Percentiles rank a stretch among this genome's conserved stretches.
These are phyloP conservation scores for Neotoma lepida DNA, from an alignment of 2,113 vertebrate species.

Conservation along the genomic window DNA sequence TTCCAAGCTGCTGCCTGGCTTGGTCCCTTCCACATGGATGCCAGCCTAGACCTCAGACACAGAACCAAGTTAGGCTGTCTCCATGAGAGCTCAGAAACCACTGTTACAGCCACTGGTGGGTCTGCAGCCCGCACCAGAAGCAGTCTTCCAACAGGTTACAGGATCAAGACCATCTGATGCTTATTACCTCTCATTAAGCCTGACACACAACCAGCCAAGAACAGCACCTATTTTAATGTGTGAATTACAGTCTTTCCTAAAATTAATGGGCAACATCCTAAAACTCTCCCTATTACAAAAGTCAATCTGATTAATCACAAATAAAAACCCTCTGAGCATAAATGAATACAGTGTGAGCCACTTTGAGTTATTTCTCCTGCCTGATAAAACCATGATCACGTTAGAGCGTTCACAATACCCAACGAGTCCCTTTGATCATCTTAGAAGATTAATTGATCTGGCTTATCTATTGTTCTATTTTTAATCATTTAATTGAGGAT, in stretches of 20 bases:
- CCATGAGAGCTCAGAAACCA: background rate
- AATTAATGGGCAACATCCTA: slow-evolving; percentile 83
- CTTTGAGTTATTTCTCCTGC: slow-evolving; percentile 85
- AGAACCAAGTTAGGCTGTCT: background rate
- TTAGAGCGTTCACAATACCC: slow-evolving; percentile 86
- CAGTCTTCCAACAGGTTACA: slow-evolving; percentile 47
- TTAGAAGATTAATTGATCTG: slow-evolving; percentile 91
- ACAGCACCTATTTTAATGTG: slow-evolving; percentile 62
- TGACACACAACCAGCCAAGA: slow-evolving; percentile 74
- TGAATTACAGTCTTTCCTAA: slow-evolving; percentile 64
- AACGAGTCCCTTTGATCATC: slow-evolving; percentile 91
- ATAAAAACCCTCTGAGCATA: slow-evolving; percentile 87
- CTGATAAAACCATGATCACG: slow-evolving; percentile 88
- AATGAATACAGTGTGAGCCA: slow-evolving; percentile 84
- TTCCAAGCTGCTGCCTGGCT: background rate
- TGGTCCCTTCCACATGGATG: background rate
- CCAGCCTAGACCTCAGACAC: slow-evolving; percentile 37
- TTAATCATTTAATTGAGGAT: slow-evolving; percentile 92
- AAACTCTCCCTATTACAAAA: slow-evolving; percentile 86
- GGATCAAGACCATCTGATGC: slow-evolving; percentile 11
- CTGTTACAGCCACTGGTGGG: background rate
- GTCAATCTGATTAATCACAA: slow-evolving; percentile 84
- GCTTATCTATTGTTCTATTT: slow-evolving; percentile 96
- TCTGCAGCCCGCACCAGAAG: background rate
- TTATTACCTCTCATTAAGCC: slow-evolving; percentile 66